phyloP scores from a whole-genome alignment of 2,797 vertebrate genomes.

The Syngnathus acus region DNA sequence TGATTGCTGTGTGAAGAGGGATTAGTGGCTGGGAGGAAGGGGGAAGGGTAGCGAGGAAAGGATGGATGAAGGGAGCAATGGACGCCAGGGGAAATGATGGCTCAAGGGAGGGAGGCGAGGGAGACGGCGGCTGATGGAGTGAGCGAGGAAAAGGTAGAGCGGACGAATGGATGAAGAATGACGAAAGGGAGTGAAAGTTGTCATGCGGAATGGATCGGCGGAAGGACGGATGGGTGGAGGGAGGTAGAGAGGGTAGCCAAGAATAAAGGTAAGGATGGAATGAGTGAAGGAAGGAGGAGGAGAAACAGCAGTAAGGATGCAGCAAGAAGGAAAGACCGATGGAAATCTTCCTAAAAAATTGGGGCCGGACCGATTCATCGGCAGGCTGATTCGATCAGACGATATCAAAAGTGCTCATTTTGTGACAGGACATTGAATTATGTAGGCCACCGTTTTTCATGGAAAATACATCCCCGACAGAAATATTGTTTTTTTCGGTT shows the following conservation, averaged over 20 bases:
- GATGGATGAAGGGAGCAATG: conserved; percentile 14
- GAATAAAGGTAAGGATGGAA: neutral
- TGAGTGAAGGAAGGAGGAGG: neutral
- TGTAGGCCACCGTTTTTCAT: no score
- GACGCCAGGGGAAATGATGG: conserved; percentile 36
- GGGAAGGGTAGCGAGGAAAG: conserved; percentile 4
- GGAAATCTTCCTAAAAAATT: conserved; percentile 2
- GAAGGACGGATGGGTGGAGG: neutral
- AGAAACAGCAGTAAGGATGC: neutral
- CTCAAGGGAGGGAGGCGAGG: conserved; percentile 11
- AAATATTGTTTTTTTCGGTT: no score
- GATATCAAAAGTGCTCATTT: no score
- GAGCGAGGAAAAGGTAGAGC: neutral
- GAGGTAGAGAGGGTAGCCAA: neutral
- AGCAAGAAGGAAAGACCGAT: conserved; percentile 41
- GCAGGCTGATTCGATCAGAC: no score
- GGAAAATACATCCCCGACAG: no score
- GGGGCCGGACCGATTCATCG: no score
- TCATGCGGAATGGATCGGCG: neutral
- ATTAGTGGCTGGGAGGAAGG: conserved; percentile 49
- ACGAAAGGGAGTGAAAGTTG: neutral
- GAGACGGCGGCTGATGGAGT: neutral
- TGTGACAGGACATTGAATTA: no score
- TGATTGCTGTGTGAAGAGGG: conserved; percentile 67
- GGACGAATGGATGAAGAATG: neutral